A percentile compares a stretch with the other conserved stretches of the same genome.
phyloP scores from a whole-genome alignment of 2,797 vertebrate species.

The Bothrops alternatus region DNA sequence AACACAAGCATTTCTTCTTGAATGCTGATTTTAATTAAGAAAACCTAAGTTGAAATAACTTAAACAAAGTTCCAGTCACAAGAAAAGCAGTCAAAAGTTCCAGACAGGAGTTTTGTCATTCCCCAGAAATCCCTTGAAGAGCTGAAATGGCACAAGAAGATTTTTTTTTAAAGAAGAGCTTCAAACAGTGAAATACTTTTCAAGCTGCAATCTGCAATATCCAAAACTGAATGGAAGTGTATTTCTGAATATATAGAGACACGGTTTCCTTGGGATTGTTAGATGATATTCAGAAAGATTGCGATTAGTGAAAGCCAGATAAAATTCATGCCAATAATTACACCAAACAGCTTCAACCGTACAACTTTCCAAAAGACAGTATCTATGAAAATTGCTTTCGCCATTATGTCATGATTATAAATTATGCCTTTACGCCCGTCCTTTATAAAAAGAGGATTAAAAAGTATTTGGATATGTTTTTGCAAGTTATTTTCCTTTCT shows the following conservation, averaged over 20 bases:
- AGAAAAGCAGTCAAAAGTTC: constrained; percentile 77
- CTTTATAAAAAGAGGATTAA: background rate
- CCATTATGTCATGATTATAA: background rate
- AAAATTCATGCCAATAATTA: background rate
- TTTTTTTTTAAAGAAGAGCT: constrained; percentile 35
- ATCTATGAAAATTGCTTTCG: background rate
- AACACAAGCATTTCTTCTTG: constrained; percentile 23
- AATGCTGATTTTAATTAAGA: constrained; percentile 56
- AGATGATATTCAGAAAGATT: background rate
- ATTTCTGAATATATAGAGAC: background rate
- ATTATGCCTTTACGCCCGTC: background rate
- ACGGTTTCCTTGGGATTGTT: constrained; percentile 3
- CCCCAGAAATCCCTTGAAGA: constrained; percentile 78
- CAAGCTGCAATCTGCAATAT: constrained; percentile 26
- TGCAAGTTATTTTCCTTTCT: background rate
- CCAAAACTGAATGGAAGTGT: background rate
- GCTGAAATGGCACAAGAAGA: constrained; percentile 79
- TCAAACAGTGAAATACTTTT: constrained; percentile 59
- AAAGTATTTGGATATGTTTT: background rate
- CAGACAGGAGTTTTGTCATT: constrained; percentile 76
- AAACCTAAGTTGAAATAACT: constrained; percentile 60
- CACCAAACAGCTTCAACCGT: constrained; percentile 27
- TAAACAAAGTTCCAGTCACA: constrained; percentile 78
- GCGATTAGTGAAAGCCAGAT: background rate
- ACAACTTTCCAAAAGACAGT: rapidly evolving